Base-by-base conservation (phyloP, 1,140 invertebrate genomes). In the Pogonomyrmex californicus region DNA sequence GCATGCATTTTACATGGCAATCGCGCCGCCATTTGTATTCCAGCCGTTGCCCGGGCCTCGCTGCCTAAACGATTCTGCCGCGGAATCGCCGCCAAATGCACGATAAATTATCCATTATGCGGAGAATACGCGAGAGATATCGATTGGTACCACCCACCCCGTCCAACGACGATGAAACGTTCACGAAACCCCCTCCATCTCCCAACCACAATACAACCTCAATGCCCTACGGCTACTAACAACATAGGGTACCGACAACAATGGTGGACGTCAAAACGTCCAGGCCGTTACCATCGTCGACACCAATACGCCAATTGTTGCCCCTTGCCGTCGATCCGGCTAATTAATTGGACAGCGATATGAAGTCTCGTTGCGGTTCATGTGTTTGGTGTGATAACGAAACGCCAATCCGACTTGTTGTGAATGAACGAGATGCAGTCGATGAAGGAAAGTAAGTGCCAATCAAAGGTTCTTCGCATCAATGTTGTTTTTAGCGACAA, bases 61-160 rank as follows among this genome's bases (percentile, higher is more conserved):
- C 71, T 58, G 88, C 83, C 88, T 89, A 86, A 88, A 88, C 82
- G 83, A 89, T 86, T 62, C 47, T 63, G 41, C 41, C 83, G 58
- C 87, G 83, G 68, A 88, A 89, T 88, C 88, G 68, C 38, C 65
- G 79, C 14, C 71, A 71, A 78, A 77, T 75, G 51, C 47, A 38
- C 88, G 83, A 89, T 89, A 89, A 89, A 89, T 89, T 89, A 89
- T 86, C 87, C 87, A 89, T 86, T 77, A 85, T 71, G 65, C 85
- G 58, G 51, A 62, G 78, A 83, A 83, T 82, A 65, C 78, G 78
- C 79, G 44, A 47, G 54, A 54, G 36, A 49, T 58, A 78, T 86
- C 87, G 86, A 83, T 83, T 83, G 30, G 79, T 9, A 10, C 23
- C 23, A 23, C 23, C 23, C 60, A 1, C 1, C 58, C 44, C 56